A percentile compares a stretch with the other conserved stretches of the same genome.
phyloP scores from a whole-genome alignment of 2,888 invertebrate species.

The Macropis europaea region DNA sequence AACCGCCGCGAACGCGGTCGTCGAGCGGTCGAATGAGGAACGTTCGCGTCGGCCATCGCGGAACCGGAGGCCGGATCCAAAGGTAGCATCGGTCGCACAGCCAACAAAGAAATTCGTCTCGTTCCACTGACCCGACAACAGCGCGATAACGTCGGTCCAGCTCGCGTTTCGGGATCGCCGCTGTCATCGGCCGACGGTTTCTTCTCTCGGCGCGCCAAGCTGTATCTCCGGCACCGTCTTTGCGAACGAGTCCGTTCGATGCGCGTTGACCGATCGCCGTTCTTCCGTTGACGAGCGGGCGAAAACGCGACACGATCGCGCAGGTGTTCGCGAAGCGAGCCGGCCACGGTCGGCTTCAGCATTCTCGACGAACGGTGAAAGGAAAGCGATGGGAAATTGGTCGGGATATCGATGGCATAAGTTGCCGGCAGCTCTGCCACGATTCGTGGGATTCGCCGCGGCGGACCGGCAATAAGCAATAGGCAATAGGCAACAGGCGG shows the following conservation, averaged over 20 bases:
- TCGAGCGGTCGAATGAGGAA: neutral
- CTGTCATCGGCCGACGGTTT: neutral
- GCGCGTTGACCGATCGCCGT: too few relatives aligned
- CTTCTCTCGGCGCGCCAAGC: too few relatives aligned
- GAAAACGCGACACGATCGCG: too few relatives aligned
- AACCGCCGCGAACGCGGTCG: neutral
- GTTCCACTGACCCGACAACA: constrained; percentile 28
- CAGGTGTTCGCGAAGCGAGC: neutral
- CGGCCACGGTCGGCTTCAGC: neutral
- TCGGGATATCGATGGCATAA: neutral
- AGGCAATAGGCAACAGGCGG: too few relatives aligned
- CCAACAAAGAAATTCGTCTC: constrained; percentile 34
- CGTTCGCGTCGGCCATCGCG: neutral
- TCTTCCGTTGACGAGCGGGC: too few relatives aligned
- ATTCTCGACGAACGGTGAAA: constrained; percentile 56
- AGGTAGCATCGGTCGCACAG: constrained; percentile 6
- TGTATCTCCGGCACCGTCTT: too few relatives aligned
- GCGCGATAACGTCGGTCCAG: constrained; percentile 43
- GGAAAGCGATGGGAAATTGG: constrained; percentile 39
- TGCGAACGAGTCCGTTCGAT: too few relatives aligned
- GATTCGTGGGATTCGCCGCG: too few relatives aligned
- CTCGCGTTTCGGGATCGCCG: constrained; percentile 29
- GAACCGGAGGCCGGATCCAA: neutral
- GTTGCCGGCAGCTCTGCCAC: too few relatives aligned
- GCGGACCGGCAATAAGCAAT: too few relatives aligned